These are phyloP conservation scores for Erebia epiphron DNA, from an alignment of 2,888 invertebrate species.

Conservation along the genomic window DNA sequence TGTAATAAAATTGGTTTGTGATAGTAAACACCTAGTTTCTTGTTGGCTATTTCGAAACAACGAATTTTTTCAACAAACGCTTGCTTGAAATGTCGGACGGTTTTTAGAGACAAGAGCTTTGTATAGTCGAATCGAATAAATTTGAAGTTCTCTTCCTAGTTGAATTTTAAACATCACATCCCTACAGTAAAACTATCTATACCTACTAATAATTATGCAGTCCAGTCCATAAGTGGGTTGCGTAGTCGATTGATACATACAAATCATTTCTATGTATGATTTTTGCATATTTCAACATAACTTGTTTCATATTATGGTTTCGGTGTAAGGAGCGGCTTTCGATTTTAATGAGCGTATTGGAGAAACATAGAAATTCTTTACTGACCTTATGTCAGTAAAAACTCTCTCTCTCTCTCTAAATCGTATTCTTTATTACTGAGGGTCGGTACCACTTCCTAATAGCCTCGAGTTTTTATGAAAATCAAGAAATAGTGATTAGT, in stretches of 20 bases:
- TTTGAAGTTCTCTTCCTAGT: background rate
- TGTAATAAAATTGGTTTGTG: too few species aligned
- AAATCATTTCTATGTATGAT: slow-evolving; percentile 17
- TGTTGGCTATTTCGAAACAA: too few species aligned
- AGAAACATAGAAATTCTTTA: background rate
- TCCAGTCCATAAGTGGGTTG: background rate
- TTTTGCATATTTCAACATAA: slow-evolving; percentile 20
- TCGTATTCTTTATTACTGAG: too few species aligned
- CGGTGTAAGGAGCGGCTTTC: background rate
- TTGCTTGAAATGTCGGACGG: too few species aligned
- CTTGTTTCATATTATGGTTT: slow-evolving; percentile 7
- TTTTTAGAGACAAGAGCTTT: background rate
- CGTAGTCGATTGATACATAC: slow-evolving; percentile 5
- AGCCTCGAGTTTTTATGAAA: too few species aligned
- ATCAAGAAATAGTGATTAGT: too few species aligned
- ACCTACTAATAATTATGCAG: slow-evolving; percentile 10
- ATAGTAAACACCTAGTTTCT: too few species aligned
- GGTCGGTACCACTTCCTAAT: too few species aligned
- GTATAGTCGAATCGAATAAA: background rate
- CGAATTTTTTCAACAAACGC: too few species aligned
- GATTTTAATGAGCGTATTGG: slow-evolving; percentile 3
- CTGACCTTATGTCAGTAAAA: background rate
- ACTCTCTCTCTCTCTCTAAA: background rate
- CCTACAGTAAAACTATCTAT: background rate
- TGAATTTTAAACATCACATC: background rate